Conservation (phyloP, 1,140 invertebrate genomes). For the Drosophila leontia region DNA sequence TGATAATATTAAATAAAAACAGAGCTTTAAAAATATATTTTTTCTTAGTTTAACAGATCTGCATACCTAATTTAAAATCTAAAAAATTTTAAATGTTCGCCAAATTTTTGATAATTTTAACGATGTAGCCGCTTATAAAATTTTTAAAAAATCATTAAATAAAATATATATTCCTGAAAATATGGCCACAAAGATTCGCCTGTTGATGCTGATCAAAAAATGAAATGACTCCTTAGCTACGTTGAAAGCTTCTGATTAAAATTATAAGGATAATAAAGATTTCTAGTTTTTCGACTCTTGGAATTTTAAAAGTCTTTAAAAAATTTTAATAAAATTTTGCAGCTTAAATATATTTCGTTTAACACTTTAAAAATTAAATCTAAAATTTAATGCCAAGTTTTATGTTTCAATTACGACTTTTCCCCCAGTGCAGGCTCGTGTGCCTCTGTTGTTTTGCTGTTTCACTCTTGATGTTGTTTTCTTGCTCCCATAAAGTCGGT, state of each 20-base stretch:
- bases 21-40: too few species aligned
- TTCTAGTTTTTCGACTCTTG: not conserved
- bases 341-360: not conserved
- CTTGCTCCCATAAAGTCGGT: conserved; percentile 48
- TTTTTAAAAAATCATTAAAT: too few species aligned
- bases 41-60: not conserved
- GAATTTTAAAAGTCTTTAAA: too few species aligned
- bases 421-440: conserved; percentile 8
- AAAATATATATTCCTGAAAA: too few species aligned
- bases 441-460: conserved; percentile 25
- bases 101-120: not conserved
- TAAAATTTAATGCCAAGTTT: not conserved
- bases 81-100: too few species aligned
- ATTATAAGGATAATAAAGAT: too few species aligned
- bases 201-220: too few species aligned
- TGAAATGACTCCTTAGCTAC: too few species aligned
- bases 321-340: not conserved
- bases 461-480: conserved; percentile 25
- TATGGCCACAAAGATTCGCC: too few species aligned
- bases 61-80: too few species aligned
- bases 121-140: not conserved
- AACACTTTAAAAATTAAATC: not conserved
- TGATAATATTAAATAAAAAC: too few species aligned
- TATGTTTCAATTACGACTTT: conserved; percentile 10
- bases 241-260: too few species aligned